Conservation (phyloP, 2,797 vertebrate species). For the Ctenosaura bakeri region DNA sequence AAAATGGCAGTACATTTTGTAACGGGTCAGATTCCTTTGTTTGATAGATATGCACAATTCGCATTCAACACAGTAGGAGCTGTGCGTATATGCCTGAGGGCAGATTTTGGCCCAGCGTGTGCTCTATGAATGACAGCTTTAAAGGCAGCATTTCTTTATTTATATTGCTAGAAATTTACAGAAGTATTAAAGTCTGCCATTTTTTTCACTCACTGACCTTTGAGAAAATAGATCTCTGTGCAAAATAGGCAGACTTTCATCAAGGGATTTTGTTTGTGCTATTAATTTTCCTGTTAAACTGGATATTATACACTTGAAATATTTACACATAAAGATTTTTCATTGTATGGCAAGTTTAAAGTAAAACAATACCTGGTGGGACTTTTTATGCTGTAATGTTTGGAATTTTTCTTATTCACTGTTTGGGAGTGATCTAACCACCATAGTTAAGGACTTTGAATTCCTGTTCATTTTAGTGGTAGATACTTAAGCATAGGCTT, state of each 20-base stretch:
- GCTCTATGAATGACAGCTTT: constrained; percentile 12
- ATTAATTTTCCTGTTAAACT: not conserved
- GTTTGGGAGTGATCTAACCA: not conserved
- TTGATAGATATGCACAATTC: not conserved
- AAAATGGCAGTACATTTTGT: not conserved
- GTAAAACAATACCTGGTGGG: not conserved
- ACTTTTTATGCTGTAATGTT: not conserved
- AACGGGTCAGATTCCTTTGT: not conserved
- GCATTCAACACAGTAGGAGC: not conserved
- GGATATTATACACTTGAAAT: not conserved
- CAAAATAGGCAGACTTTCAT: constrained; percentile 5
- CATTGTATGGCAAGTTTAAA: not conserved
- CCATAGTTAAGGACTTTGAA: not conserved
- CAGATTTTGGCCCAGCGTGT: constrained; percentile 28
- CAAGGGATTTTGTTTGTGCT: constrained; percentile 1
- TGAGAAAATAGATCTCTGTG: not conserved
- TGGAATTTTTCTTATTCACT: not conserved
- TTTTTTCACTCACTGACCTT: constrained; percentile 32
- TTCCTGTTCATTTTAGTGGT: not conserved
- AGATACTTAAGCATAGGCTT: not conserved
- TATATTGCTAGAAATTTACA: constrained; percentile 32
- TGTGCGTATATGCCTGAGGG: not conserved
- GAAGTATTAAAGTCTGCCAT: not conserved
- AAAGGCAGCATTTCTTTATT: constrained; percentile 2
- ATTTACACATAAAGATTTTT: not conserved